phyloP scores from a whole-genome alignment of 2,888 invertebrate genomes.

The Xylocampa areola region DNA sequence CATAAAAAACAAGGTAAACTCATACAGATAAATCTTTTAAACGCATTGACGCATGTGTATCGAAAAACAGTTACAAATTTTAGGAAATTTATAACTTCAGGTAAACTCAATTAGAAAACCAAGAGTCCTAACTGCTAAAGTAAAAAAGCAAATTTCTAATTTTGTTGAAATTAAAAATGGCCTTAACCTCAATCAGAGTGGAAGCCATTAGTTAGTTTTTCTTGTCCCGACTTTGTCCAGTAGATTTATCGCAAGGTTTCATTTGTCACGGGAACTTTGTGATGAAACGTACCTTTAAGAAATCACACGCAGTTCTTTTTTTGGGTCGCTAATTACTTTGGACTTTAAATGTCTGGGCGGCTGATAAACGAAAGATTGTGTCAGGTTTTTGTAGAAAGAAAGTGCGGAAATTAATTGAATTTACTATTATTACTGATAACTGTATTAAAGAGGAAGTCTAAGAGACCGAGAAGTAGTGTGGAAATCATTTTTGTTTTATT shows the following conservation, averaged over 20 bases:
- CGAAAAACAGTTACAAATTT: no score
- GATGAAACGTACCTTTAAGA: slow-evolving; percentile 39
- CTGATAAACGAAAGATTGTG: not conserved
- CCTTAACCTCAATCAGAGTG: slow-evolving; percentile 52
- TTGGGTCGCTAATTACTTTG: slow-evolving; percentile 44
- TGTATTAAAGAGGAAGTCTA: no score
- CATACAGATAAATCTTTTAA: no score
- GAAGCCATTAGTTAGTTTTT: slow-evolving; percentile 56
- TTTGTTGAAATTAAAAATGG: slow-evolving; percentile 48
- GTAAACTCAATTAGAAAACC: not conserved
- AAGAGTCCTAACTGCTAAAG: slow-evolving; percentile 3
- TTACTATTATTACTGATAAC: no score
- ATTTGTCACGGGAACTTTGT: slow-evolving; percentile 39
- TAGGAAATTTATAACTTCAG: no score
- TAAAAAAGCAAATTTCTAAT: slow-evolving; percentile 20
- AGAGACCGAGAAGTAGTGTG: no score
- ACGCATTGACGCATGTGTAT: no score
- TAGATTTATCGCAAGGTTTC: slow-evolving; percentile 54
- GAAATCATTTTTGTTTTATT: no score
- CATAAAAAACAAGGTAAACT: no score
- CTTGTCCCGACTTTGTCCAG: slow-evolving; percentile 44
- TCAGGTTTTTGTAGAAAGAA: no score
- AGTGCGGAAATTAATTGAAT: no score
- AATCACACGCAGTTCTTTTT: slow-evolving; percentile 40
- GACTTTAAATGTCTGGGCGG: slow-evolving; percentile 12